Percentiles rank a stretch among this genome's conserved stretches.
These are phyloP conservation scores for Radopholus similis DNA, from an alignment of 1,140 invertebrate genomes.

Conservation along the genomic window DNA sequence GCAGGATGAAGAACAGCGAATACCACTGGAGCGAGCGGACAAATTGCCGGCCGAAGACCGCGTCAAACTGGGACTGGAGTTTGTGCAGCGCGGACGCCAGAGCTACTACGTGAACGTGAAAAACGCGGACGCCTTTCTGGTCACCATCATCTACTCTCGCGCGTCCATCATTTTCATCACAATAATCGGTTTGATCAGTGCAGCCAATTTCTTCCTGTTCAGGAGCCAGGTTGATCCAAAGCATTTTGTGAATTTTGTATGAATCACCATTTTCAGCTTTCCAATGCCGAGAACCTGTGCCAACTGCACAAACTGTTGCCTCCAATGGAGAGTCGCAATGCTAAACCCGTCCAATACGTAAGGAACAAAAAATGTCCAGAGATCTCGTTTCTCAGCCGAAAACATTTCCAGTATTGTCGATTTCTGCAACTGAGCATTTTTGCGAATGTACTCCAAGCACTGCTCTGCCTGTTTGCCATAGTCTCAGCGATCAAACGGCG, in stretches of 20 bases:
- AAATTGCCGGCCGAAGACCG: background rate
- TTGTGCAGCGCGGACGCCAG: background rate
- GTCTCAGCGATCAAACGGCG: conserved; percentile 22
- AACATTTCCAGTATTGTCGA: conserved; percentile 6
- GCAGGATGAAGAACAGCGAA: background rate
- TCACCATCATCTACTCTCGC: conserved; percentile 22
- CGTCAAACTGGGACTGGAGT: background rate
- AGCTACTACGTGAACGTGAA: conserved; percentile 17
- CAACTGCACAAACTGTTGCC: conserved; percentile 3
- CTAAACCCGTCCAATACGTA: conserved; percentile 20
- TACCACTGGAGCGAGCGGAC: background rate
- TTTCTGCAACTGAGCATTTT: conserved; percentile 18
- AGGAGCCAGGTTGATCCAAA: conserved; percentile 2
- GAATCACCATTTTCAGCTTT: background rate
- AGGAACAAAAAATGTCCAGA: background rate
- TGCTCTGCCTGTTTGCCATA: conserved; percentile 15
- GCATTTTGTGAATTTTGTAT: background rate
- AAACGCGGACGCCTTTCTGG: conserved; percentile 25
- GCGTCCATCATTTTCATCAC: conserved; percentile 19
- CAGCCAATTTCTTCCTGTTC: conserved; percentile 19
- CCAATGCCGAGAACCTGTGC: background rate
- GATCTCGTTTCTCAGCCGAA: background rate
- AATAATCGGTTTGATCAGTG: conserved; percentile 15
- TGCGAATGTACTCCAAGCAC: conserved; percentile 18
- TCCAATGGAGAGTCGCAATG: background rate